phyloP scores from a whole-genome alignment of 2,797 vertebrate genomes.

The Acomys russatus region DNA sequence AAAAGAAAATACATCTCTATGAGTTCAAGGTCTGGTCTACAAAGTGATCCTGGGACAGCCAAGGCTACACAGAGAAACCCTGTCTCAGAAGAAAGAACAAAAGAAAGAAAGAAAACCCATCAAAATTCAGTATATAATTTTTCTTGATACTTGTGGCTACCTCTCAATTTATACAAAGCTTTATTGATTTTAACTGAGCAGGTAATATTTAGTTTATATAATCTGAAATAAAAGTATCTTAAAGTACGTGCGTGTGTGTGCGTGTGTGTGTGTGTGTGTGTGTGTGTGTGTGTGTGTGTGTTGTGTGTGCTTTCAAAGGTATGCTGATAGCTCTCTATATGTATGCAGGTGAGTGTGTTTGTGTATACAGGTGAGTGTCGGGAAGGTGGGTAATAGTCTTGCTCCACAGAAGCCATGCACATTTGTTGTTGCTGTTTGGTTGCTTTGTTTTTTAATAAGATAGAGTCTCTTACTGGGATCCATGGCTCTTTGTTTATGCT shows the following conservation, averaged over 20 bases:
- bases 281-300: background rate
- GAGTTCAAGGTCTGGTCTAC: no score
- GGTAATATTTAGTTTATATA: background rate
- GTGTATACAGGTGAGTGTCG: background rate
- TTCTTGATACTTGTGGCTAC: background rate
- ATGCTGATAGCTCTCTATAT: background rate
- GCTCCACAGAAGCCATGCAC: background rate
- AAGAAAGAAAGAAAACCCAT: background rate
- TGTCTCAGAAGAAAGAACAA: no score
- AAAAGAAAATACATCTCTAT: background rate
- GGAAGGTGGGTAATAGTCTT: no score
- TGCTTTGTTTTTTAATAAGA: background rate
- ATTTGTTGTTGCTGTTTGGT: background rate
- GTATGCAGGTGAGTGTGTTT: background rate
- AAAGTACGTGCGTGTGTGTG: background rate
- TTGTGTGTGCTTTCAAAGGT: background rate
- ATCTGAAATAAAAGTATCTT: constrained; percentile 33
- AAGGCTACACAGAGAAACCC: no score
- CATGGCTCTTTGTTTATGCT: no score
- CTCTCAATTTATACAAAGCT: background rate
- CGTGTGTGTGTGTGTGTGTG: background rate
- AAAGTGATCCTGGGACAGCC: no score
- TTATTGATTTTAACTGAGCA: background rate
- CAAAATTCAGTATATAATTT: background rate
- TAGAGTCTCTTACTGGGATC: background rate